Evolutionary conservation across 2,888 invertebrate species (phyloP).

Genomic region (Noctua pronuba): DNA sequence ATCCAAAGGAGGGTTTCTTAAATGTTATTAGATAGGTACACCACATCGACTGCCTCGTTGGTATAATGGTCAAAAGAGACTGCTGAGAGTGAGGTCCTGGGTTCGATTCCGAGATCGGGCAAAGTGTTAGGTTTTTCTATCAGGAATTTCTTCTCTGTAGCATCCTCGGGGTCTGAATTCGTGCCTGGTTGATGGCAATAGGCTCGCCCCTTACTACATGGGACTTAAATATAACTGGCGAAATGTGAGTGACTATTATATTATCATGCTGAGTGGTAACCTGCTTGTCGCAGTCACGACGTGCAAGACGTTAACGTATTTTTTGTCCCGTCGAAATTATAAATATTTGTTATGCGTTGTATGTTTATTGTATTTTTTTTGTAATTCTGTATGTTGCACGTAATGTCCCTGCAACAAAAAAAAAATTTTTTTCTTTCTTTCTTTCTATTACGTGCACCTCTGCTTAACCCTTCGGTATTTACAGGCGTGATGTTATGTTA

Average conservation of each 20-base stretch:
- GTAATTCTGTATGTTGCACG: too few relatives aligned
- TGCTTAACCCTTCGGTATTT: not conserved
- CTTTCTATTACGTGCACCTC: not conserved
- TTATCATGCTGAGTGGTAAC: too few relatives aligned
- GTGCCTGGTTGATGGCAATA: not conserved
- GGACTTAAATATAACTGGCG: not conserved
- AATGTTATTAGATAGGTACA: too few relatives aligned
- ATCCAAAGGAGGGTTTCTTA: too few relatives aligned
- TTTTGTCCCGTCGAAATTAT: too few relatives aligned
- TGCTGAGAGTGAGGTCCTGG: not conserved
- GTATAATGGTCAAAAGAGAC: not conserved
- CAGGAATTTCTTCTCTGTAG: not conserved
- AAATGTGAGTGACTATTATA: not conserved
- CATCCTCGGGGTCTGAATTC: not conserved
- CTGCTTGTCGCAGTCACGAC: too few relatives aligned
- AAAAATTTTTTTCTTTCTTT: too few relatives aligned
- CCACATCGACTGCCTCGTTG: not conserved
- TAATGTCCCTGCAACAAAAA: too few relatives aligned
- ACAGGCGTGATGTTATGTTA: not conserved
- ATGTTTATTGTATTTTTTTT: too few relatives aligned
- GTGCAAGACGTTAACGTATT: too few relatives aligned
- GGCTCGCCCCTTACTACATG: not conserved
- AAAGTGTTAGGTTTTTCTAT: not conserved
- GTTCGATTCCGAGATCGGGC: not conserved
- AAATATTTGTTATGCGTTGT: too few relatives aligned